phyloP scores from a whole-genome alignment of 2,888 invertebrate species.

The Patella pellucida region DNA sequence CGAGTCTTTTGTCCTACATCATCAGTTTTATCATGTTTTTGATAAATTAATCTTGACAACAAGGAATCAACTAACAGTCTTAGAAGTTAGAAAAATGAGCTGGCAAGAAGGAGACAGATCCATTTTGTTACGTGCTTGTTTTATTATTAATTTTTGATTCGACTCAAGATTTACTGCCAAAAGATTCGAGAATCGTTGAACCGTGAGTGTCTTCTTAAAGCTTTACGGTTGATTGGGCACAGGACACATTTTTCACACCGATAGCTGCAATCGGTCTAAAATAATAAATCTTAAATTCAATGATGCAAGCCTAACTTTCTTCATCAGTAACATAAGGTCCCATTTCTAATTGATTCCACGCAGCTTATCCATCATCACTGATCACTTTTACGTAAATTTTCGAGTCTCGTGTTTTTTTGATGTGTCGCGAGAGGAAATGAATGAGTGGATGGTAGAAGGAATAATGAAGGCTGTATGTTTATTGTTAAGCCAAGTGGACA shows the following conservation, averaged over 20 bases:
- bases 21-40: constrained; percentile 1
- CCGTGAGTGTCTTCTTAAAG: constrained; percentile 4
- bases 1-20: constrained; percentile 3
- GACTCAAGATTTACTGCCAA: neutral
- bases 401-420: constrained; percentile 9
- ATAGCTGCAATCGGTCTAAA: constrained; percentile 26
- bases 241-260: constrained; percentile 32
- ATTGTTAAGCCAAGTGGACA: constrained; percentile 29
- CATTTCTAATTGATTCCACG: constrained; percentile 8
- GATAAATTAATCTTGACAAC: constrained; percentile 1
- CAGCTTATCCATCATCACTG: constrained; percentile 10
- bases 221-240: constrained; percentile 26
- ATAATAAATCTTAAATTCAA: constrained; percentile 8
- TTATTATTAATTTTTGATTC: constrained; percentile 12
- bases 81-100: constrained; percentile 10
- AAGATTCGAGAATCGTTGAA: constrained; percentile 6
- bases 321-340: constrained; percentile 7
- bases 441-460: constrained; percentile 14
- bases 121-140: constrained; percentile 10
- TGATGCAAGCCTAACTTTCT: constrained; percentile 6
- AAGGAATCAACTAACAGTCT: neutral
- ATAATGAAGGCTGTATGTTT: constrained; percentile 22
- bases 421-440: constrained; percentile 25
- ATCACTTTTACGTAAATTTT: constrained; percentile 14
- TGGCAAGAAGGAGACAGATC: neutral